Evolutionary conservation across 1,140 invertebrate species (phyloP), one percentile per base, ranked within the genome.

Genomic region (Belonocnema kinseyi): DNA sequence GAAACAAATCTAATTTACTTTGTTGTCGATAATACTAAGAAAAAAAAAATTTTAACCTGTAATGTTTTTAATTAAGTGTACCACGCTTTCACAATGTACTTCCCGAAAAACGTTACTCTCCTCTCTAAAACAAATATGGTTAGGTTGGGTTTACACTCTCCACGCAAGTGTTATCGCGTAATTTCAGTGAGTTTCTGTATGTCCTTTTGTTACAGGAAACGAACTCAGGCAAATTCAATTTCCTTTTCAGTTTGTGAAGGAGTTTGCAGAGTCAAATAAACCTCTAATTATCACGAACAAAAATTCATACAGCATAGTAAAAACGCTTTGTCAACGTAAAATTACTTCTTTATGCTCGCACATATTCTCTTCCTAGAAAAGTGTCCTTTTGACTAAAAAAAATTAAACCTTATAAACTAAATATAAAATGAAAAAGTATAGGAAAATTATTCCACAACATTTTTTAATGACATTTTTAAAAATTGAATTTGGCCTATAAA

Each of bases 1-100:
- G 61, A 66, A 13, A 66, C 61, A 40, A 66, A 66, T 66, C 61
- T 21, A 66, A 66, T 66, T 66, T 66, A 66, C 40, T 40, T 66
- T 66, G 13, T 46, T 66, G 33, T 40, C 33, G 14, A 66, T 66
- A 66, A 66, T 46, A n/a, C n/a, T n/a, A n/a, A n/a, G 26, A 40
- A n/a, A 66, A 66, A 33, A 14, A 33, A 5, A 13, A n/a, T 3
- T 12, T 6, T 7, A 40, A 33, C 14, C 13, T 66, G 1, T n/a
- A 10, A 19, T 17, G 53, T 11, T n/a, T 66, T 10, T 14, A 66
- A 16, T 66, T 66, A 40, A 66, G 40, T 40, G 61, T 40, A 4
- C 1, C 26, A 66, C 61, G 21, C 26, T 46, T 40, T 21, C 14
- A 40, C 33, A 66, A 61, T 61, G 21, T 40, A 61, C 46, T 66